A percentile compares a stretch with the other conserved stretches of the same genome.
Conservation (phyloP, 2,113 vertebrate genomes). For the Furnarius figulus region DNA sequence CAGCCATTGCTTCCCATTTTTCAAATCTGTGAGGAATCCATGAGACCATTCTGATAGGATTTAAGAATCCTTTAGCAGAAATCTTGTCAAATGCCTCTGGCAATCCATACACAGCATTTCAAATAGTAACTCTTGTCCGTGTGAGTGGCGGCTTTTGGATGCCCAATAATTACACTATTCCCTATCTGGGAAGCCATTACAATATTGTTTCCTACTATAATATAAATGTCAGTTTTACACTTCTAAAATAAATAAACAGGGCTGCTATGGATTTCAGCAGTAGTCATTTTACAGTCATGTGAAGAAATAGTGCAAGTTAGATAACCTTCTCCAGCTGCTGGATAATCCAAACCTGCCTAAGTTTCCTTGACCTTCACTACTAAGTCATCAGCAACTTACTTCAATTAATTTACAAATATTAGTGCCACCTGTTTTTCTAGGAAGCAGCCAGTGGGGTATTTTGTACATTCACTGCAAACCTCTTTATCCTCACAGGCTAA, state of each 20-base stretch:
- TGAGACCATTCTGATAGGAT: background rate
- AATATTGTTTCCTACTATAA: background rate
- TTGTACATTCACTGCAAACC: background rate
- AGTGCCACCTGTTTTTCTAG: slow-evolving; percentile 4
- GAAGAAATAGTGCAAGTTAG: slow-evolving; percentile 45
- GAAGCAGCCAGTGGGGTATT: background rate
- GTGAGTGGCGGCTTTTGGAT: background rate
- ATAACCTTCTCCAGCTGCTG: slow-evolving; percentile 61
- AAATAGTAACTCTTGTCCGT: background rate
- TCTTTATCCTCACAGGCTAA: background rate
- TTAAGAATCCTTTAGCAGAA: background rate
- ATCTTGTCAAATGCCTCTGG: background rate
- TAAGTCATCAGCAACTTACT: background rate
- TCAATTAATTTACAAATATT: slow-evolving; percentile 41
- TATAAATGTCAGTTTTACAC: slow-evolving; percentile 26
- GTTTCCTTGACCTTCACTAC: background rate
- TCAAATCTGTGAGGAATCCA: background rate
- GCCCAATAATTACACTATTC: background rate
- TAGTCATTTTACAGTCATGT: slow-evolving; percentile 5
- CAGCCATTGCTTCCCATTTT: background rate
- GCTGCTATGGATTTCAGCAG: background rate
- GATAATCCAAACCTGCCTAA: slow-evolving; percentile 26
- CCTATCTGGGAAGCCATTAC: background rate
- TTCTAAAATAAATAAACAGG: slow-evolving; percentile 35
- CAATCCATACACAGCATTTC: background rate